Base-by-base conservation (phyloP, 2,888 invertebrate species). In the Drosophila limbata region DNA sequence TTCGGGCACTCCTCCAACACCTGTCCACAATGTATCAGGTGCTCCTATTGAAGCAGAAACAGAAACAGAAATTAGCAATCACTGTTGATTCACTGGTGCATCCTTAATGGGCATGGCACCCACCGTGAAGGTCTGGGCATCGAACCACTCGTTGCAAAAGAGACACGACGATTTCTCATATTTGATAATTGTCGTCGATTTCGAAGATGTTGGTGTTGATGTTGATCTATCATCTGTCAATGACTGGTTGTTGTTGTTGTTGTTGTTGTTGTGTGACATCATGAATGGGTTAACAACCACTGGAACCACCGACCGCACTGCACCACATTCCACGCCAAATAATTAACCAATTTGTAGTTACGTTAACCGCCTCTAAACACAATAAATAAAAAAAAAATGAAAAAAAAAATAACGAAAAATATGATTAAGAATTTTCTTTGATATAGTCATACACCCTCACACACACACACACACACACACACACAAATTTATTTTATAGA, bases 1-100 rank as follows among this genome's bases (percentile, higher is more conserved):
- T 95, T 93, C 0, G 95, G 94, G 61, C 96, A 96, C 86, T 95
- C 94, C 87, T 96, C 95, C 79, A 96, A 90, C 10, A 96, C 95
- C 67, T 95, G 95, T 13, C 95, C 95, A 73, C 96, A 96, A 77
- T 94, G 94, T 66, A 95, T 94, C 67, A 95, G 91, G 79, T 96
- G 96, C 60, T 94, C 94, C 94, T 95, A 5, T 0, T 19, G 19
- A n/a, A 4, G 5, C 13, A 37, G 8, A 17, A 13, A 50, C 11
- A 17, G 13, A 8, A 6, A 17, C 6, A 35, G 11, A 19, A 1
- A 39, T 15, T 42, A 19, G 4, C 11, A 28, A 28, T 40, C 53
- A 35, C 1, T 8, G 4, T 2, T 28, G 39, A 17, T 25, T 21
- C n/a, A 6, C 5, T n/a, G n/a, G n/a, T n/a, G n/a, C n/a, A n/a